Percentiles rank a stretch among this genome's conserved stretches.
Conservation (phyloP, 2,113 vertebrate genomes). For the Hiodon tergisus region DNA sequence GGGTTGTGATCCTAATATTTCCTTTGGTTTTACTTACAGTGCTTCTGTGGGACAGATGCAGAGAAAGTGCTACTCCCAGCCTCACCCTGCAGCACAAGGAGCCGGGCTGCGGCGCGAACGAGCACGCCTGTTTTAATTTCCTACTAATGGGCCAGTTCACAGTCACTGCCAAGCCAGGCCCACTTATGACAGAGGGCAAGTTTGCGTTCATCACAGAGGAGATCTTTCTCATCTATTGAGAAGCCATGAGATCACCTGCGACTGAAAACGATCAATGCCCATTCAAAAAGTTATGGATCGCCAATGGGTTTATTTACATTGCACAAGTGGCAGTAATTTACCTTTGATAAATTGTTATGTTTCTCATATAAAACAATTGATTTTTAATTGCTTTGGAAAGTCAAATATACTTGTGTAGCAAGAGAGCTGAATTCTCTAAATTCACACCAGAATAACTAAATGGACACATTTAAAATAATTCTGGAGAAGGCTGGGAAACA, state of each 20-base stretch:
- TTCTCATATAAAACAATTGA: not conserved
- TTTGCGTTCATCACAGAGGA: conserved; percentile 2
- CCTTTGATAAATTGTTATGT: not conserved
- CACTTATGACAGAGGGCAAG: not conserved
- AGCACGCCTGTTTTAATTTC: conserved; percentile 14
- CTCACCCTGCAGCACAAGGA: not conserved
- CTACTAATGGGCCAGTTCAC: conserved; percentile 1
- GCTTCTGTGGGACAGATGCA: not conserved
- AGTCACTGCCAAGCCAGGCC: not conserved
- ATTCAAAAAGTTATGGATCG: not conserved
- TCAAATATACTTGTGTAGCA: too few relatives aligned
- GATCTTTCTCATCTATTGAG: conserved; percentile 1
- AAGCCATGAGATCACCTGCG: not conserved
- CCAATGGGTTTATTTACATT: not conserved
- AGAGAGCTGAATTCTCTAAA: too few relatives aligned
- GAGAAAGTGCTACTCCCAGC: not conserved
- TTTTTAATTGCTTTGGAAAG: not conserved
- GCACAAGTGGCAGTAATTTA: not conserved
- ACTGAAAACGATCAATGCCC: not conserved
- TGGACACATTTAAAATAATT: too few relatives aligned
- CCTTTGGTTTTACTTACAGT: conserved; percentile 4
- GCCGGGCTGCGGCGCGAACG: not conserved
- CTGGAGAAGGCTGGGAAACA: too few relatives aligned
- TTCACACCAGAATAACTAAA: too few relatives aligned
- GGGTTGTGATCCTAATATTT: conserved; percentile 1